Evolutionary conservation across 2,113 vertebrate species (phyloP).

Genomic region (Sus scrofa): DNA sequence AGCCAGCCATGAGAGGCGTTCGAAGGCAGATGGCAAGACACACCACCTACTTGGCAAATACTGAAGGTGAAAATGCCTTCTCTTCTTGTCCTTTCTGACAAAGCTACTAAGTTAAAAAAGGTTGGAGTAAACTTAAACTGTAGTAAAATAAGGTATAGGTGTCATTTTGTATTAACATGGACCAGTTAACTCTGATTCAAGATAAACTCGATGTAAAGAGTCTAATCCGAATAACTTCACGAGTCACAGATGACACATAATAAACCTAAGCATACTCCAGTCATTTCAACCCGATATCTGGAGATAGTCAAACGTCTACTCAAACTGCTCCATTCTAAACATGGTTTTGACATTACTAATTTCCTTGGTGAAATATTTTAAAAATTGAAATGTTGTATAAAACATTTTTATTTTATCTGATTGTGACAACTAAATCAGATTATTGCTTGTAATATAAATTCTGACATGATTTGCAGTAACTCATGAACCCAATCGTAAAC

Average conservation of each 20-base stretch:
- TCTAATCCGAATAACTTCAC: not conserved
- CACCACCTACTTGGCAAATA: not conserved
- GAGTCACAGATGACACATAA: not conserved
- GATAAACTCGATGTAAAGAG: constrained; percentile 10
- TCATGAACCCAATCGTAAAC: constrained; percentile 77
- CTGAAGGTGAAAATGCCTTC: not conserved
- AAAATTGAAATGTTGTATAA: not conserved
- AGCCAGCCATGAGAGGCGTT: not conserved
- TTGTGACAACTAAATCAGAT: constrained; percentile 83
- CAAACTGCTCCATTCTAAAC: constrained; percentile 14
- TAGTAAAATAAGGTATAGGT: not conserved
- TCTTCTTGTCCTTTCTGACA: not conserved
- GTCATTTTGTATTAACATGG: not conserved
- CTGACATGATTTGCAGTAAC: constrained; percentile 62
- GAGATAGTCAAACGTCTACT: not conserved
- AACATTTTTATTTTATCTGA: constrained; percentile 66
- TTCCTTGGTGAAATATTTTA: constrained; percentile 22
- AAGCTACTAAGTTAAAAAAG: not conserved
- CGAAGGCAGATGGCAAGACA: not conserved
- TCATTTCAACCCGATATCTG: not conserved
- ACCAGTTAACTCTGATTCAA: constrained; percentile 30
- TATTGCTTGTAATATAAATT: constrained; percentile 78
- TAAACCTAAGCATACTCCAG: not conserved
- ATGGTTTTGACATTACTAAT: not conserved
- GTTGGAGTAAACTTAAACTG: not conserved